phyloP scores from a whole-genome alignment of 2,797 vertebrate species.

The Scolopax rusticola region DNA sequence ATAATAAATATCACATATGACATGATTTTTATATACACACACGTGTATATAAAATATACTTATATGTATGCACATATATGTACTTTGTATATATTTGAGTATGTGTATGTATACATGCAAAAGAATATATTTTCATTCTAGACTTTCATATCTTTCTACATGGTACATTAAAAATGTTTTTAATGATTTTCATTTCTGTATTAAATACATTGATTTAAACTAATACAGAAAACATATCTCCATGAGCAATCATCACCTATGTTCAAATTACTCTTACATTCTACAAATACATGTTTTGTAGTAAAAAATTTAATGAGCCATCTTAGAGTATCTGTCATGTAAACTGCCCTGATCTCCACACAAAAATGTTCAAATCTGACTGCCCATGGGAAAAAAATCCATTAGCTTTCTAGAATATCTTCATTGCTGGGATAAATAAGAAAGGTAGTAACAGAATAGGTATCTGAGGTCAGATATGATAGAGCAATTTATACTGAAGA shows the following conservation, averaged over 20 bases:
- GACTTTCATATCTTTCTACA: rapidly evolving
- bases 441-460: neutral
- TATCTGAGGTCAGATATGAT: neutral
- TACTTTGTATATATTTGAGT: neutral
- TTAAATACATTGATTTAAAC: neutral
- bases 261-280: neutral
- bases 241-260: neutral
- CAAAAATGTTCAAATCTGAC: neutral
- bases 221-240: neutral
- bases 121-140: neutral
- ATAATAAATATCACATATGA: neutral
- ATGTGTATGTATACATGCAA: neutral
- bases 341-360: neutral
- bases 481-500: neutral
- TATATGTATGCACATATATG: neutral
- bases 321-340: neutral
- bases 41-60: neutral
- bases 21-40: neutral
- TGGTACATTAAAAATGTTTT: neutral
- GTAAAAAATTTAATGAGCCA: neutral
- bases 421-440: neutral
- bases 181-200: neutral
- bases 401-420: neutral
- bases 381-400: neutral
- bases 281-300: neutral